A percentile compares a stretch with the other conserved stretches of the same genome.
Evolutionary conservation across 2,888 invertebrate genomes (phyloP).

Genomic region (Lacanobia oleracea): DNA sequence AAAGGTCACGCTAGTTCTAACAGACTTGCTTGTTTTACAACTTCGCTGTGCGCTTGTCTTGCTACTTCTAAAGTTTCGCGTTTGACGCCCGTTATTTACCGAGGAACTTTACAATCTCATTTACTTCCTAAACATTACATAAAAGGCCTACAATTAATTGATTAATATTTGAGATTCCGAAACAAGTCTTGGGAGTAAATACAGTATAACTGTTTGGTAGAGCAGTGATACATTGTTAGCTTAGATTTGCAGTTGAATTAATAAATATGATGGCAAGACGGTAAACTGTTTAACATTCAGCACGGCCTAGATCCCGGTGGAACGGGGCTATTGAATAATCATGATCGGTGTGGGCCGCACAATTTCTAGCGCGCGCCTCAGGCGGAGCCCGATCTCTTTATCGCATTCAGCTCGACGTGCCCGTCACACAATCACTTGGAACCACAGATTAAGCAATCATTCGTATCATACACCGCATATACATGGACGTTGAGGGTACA

Average conservation of each 20-base stretch:
- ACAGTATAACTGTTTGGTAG: constrained; percentile 21
- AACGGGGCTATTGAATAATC: constrained; percentile 87
- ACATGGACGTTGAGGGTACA: neutral
- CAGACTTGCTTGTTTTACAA: constrained; percentile 58
- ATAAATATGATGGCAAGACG: constrained; percentile 70
- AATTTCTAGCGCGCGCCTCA: constrained; percentile 73
- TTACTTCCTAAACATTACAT: constrained; percentile 52
- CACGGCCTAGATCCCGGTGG: constrained; percentile 79
- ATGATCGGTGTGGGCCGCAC: constrained; percentile 83
- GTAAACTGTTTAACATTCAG: constrained; percentile 84
- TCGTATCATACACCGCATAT: constrained; percentile 7
- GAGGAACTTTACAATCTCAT: constrained; percentile 52
- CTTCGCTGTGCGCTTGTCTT: constrained; percentile 54
- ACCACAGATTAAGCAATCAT: constrained; percentile 49
- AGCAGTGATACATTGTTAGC: constrained; percentile 42
- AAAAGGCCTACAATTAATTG: constrained; percentile 25
- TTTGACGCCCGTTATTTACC: constrained; percentile 53
- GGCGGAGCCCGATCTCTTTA: constrained; percentile 70
- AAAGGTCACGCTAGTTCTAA: constrained; percentile 51
- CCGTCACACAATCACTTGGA: constrained; percentile 47
- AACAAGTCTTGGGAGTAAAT: constrained; percentile 32
- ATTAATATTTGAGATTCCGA: constrained; percentile 30
- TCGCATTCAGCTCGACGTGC: constrained; percentile 62
- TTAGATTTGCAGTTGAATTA: constrained; percentile 63
- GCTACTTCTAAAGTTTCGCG: constrained; percentile 53